Percentiles rank a stretch among this genome's conserved stretches.
Conservation (phyloP, 2,888 invertebrate genomes). For the Chorisops tibialis region DNA sequence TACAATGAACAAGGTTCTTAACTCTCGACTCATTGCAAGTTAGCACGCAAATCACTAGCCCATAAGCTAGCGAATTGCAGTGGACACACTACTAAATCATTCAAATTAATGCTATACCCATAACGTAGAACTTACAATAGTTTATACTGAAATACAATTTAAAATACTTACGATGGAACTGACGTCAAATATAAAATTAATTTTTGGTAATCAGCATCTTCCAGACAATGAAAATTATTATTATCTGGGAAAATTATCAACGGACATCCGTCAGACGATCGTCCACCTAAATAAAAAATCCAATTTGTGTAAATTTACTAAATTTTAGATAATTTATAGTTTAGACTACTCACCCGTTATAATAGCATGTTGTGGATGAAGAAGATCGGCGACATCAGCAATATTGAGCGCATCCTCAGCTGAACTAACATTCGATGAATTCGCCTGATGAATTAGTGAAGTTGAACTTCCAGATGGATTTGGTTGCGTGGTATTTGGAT, state of each 20-base stretch:
- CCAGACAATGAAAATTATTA: slow-evolving; percentile 78
- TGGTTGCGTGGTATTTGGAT: slow-evolving; percentile 25
- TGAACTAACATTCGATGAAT: slow-evolving; percentile 43
- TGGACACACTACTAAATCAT: too few relatives aligned
- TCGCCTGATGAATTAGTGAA: slow-evolving; percentile 45
- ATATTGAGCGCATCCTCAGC: slow-evolving; percentile 47
- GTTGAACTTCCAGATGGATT: slow-evolving; percentile 42
- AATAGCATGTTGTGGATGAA: slow-evolving; percentile 85
- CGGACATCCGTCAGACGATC: slow-evolving; percentile 89
- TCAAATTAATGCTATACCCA: too few relatives aligned
- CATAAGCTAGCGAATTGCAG: too few relatives aligned
- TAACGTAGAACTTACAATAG: too few relatives aligned
- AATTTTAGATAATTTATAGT: slow-evolving; percentile 1
- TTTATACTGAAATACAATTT: too few relatives aligned
- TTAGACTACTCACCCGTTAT: slow-evolving; percentile 63
- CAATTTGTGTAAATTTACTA: background rate
- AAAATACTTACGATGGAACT: slow-evolving; percentile 92
- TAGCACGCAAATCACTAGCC: too few relatives aligned
- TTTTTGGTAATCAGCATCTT: slow-evolving; percentile 84
- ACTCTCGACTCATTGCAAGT: too few relatives aligned
- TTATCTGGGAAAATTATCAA: slow-evolving; percentile 93
- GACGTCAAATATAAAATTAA: slow-evolving; percentile 92
- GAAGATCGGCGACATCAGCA: slow-evolving; percentile 75
- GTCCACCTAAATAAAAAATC: slow-evolving; percentile 60
- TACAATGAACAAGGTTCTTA: too few relatives aligned